phyloP scores from a whole-genome alignment of 2,113 vertebrate species.

The Bucco capensis region DNA sequence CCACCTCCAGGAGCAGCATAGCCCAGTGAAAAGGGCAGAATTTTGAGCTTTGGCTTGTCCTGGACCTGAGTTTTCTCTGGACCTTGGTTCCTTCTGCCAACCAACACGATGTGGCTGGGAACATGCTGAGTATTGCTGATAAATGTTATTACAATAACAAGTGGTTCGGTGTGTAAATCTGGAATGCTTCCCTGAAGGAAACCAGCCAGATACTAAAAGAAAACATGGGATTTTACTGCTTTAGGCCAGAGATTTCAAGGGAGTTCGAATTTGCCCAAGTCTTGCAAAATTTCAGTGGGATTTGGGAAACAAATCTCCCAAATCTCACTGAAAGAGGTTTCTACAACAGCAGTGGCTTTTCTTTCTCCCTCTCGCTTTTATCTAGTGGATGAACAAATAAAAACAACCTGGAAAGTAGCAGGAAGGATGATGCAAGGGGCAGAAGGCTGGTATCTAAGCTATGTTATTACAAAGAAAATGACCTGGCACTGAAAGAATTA shows the following conservation, averaged over 20 bases:
- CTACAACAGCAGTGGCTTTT: not conserved
- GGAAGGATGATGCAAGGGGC: not conserved
- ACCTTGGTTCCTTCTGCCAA: not conserved
- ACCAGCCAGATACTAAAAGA: not conserved
- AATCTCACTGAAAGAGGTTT: not conserved
- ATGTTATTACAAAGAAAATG: conserved; percentile 43
- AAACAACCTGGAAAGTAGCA: not conserved
- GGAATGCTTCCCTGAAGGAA: not conserved
- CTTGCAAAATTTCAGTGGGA: not conserved
- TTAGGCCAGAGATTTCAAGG: not conserved
- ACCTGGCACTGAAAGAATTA: conserved; percentile 58
- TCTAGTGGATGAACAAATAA: not conserved
- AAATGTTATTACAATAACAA: accelerated
- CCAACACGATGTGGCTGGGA: accelerated
- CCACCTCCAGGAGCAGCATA: not conserved
- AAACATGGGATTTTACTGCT: not conserved
- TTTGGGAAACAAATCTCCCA: not conserved
- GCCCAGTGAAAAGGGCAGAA: not conserved
- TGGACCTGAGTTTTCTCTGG: not conserved
- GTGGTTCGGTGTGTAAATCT: not conserved
- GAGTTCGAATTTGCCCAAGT: not conserved
- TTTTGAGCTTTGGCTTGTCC: not conserved
- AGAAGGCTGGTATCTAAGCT: not conserved
- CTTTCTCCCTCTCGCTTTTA: not conserved
- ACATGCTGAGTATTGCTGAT: accelerated